Evolutionary conservation across 2,113 vertebrate species (phyloP).

Genomic region (Chionomys nivalis): DNA sequence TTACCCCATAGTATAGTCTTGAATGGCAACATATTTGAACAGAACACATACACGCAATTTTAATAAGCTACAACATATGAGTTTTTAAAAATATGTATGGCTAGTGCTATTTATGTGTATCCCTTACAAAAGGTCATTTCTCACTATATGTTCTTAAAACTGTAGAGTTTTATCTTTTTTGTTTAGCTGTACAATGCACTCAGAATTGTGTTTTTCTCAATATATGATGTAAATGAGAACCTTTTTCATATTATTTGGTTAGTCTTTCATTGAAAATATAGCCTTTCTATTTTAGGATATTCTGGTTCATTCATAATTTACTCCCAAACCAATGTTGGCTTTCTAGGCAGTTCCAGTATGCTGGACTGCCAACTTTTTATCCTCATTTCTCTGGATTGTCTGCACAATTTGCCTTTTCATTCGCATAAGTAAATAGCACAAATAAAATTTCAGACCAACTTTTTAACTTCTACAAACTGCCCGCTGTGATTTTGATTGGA

Average conservation of each 20-base stretch:
- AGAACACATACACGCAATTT: not conserved
- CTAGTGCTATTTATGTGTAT: not conserved
- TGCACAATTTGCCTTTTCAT: conserved; percentile 9
- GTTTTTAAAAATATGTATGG: not conserved
- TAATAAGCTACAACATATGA: not conserved
- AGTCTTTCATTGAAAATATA: not conserved
- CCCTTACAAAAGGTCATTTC: not conserved
- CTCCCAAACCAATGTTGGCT: not conserved
- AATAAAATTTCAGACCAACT: not conserved
- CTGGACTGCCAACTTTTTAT: not conserved
- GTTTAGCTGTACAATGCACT: not conserved
- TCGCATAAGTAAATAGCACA: conserved; percentile 9
- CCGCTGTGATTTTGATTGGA: conserved; percentile 20
- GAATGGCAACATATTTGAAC: not conserved
- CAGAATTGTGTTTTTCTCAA: not conserved
- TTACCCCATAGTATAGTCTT: not conserved
- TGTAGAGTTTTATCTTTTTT: not conserved
- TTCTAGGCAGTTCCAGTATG: not conserved
- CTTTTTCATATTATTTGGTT: not conserved
- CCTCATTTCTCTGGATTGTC: not conserved
- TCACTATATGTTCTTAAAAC: not conserved
- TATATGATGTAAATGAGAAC: not conserved
- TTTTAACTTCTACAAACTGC: conserved; percentile 12
- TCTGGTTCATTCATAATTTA: not conserved
- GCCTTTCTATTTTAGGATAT: not conserved